These are phyloP conservation scores for Jacana jacana DNA, from an alignment of 2,113 vertebrate species.

Conservation along the genomic window DNA sequence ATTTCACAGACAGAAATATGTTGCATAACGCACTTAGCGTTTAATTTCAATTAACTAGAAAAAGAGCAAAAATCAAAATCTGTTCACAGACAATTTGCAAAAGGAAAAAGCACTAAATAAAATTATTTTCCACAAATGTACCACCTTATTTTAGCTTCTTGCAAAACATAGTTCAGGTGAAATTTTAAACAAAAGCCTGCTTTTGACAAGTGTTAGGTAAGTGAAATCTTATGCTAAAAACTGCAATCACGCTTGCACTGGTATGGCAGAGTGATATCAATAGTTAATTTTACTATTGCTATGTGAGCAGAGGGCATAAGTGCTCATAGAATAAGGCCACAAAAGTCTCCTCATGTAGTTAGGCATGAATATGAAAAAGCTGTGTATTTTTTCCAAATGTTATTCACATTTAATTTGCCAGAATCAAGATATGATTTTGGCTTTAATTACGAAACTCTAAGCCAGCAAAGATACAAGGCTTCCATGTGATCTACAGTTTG, in stretches of 20 bases:
- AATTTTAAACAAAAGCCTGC: background rate
- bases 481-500: conserved; percentile 52
- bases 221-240: background rate
- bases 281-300: background rate
- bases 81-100: conserved; percentile 63
- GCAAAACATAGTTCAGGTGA: background rate
- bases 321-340: conserved; percentile 25
- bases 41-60: conserved; percentile 66
- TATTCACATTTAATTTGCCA: conserved; percentile 48
- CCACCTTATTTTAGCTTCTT: background rate
- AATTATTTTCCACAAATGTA: background rate
- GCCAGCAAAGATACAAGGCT: conserved; percentile 47
- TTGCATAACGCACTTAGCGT: conserved; percentile 57
- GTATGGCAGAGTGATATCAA: background rate
- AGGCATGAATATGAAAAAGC: conserved; percentile 55
- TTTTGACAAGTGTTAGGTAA: background rate
- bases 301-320: conserved; percentile 19
- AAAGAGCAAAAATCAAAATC: conserved; percentile 71
- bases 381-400: conserved; percentile 59
- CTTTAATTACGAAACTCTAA: conserved; percentile 20
- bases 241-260: background rate
- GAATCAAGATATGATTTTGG: conserved; percentile 56
- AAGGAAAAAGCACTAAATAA: conserved; percentile 23
- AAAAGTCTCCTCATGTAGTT: background rate
- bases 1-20: conserved; percentile 69